Evolutionary conservation across 2,888 invertebrate genomes (phyloP), one percentile per base, ranked within the genome.

Genomic region (Xestia sexstrigata): DNA sequence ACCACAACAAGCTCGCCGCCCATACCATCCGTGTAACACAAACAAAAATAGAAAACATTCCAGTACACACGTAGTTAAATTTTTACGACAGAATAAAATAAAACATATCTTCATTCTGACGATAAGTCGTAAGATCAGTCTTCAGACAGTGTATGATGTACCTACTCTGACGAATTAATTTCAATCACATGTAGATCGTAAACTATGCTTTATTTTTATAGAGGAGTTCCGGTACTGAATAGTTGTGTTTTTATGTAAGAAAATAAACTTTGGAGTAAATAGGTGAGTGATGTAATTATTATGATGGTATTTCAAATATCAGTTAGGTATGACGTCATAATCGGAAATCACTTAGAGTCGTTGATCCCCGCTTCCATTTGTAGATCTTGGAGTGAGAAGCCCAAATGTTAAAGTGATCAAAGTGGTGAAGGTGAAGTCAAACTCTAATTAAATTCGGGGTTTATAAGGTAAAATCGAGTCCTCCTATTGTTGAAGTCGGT

Each of bases 51-150:
- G 91, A 83, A 74, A 68, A 69, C 81, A 83, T 74, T 80, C 67
- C 73, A 88, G 90, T 90, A 90, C 91, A 88, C 89, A 88, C 89
- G 79, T 88, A 84, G 86, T 89, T 89, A 85, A 81, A 78, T 85
- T 89, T 92, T 93, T 91, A 93, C 89, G 89, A 88, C 90, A 89
- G 84, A 88, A 91, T 93, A 92, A 93, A 92, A 92, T 63, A 70
- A 75, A 71, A 84, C 70, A 81, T 87, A 93, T 91, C 83, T 93
- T 90, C 90, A 91, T 89, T 87, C 60, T 55, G 60, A 78, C 70
- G 70, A 82, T 86, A 73, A 70, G 62, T 77, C 82, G 55, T 68
- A 74, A 68, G 71, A 74, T 72, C 74, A 58, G 75, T 84, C 72
- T 63, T 75, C 70, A 39, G 74, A 82, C 84, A 58, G 70, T 26